phyloP scores from a whole-genome alignment of 2,888 invertebrate species.

The Amphiduros pacificus region DNA sequence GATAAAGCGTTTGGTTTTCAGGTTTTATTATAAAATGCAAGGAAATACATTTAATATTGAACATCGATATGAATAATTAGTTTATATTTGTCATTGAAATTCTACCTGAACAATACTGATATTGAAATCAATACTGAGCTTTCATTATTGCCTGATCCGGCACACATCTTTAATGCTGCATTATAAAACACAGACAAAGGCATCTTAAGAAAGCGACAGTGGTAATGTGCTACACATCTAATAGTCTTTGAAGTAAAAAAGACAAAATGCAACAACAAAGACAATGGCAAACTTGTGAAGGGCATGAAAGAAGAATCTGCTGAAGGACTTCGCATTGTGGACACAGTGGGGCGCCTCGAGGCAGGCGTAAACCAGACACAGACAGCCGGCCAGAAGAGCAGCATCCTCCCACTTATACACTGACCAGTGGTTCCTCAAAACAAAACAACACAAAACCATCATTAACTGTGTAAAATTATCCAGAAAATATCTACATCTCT shows the following conservation, averaged over 20 bases:
- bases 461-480: neutral
- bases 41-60: no score
- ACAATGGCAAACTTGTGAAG: slow-evolving; percentile 42
- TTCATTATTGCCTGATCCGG: no score
- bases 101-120: no score
- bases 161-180: no score
- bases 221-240: no score
- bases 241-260: slow-evolving; percentile 37
- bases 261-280: slow-evolving; percentile 41
- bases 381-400: slow-evolving; percentile 35
- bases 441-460: neutral
- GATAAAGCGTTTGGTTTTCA: no score
- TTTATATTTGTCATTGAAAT: no score
- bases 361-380: slow-evolving; percentile 37
- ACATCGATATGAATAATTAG: no score
- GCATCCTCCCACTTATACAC: slow-evolving; percentile 41
- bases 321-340: slow-evolving; percentile 35
- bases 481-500: neutral
- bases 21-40: no score
- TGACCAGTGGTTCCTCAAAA: slow-evolving; percentile 39
- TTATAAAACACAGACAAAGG: no score
- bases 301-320: slow-evolving; percentile 39
- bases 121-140: no score
- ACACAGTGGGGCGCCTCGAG: slow-evolving; percentile 45
- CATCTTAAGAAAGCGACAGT: no score